Evolutionary conservation across 2,888 invertebrate genomes (phyloP).

Genomic region (Linyphia triangularis): DNA sequence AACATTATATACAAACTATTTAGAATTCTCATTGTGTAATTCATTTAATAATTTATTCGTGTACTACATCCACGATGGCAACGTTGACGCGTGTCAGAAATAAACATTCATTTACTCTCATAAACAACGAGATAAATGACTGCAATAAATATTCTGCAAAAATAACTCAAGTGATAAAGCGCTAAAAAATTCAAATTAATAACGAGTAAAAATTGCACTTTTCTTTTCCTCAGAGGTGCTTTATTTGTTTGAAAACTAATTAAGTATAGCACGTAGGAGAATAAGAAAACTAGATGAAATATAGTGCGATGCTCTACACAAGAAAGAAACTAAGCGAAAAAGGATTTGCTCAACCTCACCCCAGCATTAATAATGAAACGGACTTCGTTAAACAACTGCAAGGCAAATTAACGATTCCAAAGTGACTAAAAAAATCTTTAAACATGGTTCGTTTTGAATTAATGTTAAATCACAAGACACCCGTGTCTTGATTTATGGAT

Average conservation of each 20-base stretch:
- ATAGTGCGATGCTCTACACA: background rate
- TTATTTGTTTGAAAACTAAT: constrained; percentile 52
- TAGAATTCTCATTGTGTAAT: too few relatives aligned
- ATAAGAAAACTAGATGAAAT: constrained; percentile 29
- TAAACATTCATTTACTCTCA: background rate
- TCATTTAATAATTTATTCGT: too few relatives aligned
- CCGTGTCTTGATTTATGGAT: constrained; percentile 59
- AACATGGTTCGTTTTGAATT: constrained; percentile 60
- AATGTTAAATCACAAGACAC: constrained; percentile 55
- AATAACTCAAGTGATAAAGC: background rate
- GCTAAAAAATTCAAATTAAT: constrained; percentile 15
- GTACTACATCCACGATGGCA: background rate
- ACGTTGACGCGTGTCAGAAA: background rate
- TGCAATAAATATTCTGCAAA: background rate
- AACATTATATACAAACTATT: too few relatives aligned
- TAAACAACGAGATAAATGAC: background rate
- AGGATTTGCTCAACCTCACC: constrained; percentile 10
- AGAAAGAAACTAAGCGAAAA: constrained; percentile 14
- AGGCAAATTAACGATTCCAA: constrained; percentile 58
- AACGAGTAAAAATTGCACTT: constrained; percentile 1
- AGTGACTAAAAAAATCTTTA: constrained; percentile 22
- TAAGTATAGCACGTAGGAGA: constrained; percentile 3
- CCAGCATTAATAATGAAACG: constrained; percentile 66
- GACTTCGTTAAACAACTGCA: constrained; percentile 60
- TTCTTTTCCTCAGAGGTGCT: constrained; percentile 1